phyloP scores from a whole-genome alignment of 2,888 invertebrate species.

The Machimus rusticus region DNA sequence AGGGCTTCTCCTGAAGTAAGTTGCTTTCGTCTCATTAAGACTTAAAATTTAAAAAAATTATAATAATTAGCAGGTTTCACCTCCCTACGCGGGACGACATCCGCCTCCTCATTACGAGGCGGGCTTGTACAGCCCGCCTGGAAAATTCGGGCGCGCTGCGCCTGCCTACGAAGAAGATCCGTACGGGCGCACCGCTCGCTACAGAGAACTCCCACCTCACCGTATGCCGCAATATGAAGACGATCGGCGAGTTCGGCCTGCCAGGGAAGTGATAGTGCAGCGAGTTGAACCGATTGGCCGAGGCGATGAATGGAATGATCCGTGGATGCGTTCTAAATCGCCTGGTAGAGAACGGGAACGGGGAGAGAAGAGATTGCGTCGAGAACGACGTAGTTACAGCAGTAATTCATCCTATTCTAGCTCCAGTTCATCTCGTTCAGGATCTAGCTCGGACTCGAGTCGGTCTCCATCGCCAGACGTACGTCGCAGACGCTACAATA shows the following conservation, averaged over 20 bases:
- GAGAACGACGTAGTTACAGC: conserved; percentile 60
- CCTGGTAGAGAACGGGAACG: conserved; percentile 65
- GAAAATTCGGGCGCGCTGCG: conserved; percentile 52
- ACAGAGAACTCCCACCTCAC: conserved; percentile 66
- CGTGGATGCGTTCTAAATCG: conserved; percentile 86
- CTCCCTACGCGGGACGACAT: conserved; percentile 48
- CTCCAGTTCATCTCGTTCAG: conserved; percentile 74
- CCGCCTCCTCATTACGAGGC: conserved; percentile 51
- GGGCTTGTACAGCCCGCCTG: conserved; percentile 58
- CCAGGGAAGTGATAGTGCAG: conserved; percentile 80
- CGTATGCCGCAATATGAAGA: conserved; percentile 68
- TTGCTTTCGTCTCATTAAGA: background rate
- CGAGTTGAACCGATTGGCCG: conserved; percentile 67
- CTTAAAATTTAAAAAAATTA: background rate
- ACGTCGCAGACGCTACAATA: conserved; percentile 57
- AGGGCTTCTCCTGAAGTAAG: conserved; percentile 67
- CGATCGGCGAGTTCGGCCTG: conserved; percentile 69
- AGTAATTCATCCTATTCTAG: conserved; percentile 61
- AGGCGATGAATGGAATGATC: conserved; percentile 94
- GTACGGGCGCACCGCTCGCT: conserved; percentile 63
- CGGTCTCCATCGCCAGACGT: conserved; percentile 58
- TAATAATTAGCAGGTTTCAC: conserved; percentile 44
- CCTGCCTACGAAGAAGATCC: conserved; percentile 61
- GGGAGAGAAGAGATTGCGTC: conserved; percentile 54
- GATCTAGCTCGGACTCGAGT: conserved; percentile 70